Evolutionary conservation across 2,888 invertebrate species (phyloP).

Genomic region (Drosophila incognita): DNA sequence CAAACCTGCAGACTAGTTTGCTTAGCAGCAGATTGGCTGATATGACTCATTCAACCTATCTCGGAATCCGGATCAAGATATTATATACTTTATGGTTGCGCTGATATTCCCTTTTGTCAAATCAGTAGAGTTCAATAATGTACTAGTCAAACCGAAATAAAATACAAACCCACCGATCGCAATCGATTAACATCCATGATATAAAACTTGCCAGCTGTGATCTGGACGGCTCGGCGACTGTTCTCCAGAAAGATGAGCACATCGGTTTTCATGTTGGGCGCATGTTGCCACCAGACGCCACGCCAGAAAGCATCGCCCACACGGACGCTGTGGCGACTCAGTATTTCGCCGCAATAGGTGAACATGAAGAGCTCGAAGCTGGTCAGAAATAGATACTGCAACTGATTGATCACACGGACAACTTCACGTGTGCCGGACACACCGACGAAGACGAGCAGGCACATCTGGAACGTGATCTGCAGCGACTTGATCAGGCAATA

Average conservation of each 20-base stretch:
- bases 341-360: conserved; percentile 81
- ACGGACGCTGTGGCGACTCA: conserved; percentile 77
- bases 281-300: conserved; percentile 77
- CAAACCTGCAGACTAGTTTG: not conserved
- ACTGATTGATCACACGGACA: conserved; percentile 74
- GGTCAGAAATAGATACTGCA: conserved; percentile 81
- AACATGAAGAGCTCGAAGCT: conserved; percentile 80
- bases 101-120: not conserved
- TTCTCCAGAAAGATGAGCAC: conserved; percentile 80
- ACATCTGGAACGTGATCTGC: conserved; percentile 83
- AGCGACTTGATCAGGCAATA: conserved; percentile 83
- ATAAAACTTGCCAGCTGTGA: conserved; percentile 84
- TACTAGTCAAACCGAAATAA: not conserved
- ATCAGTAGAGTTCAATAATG: not conserved
- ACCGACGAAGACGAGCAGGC: conserved; percentile 82
- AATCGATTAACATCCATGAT: conserved; percentile 82
- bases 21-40: not conserved
- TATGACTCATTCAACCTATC: not conserved
- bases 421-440: conserved; percentile 72
- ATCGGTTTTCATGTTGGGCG: conserved; percentile 66
- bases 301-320: conserved; percentile 81
- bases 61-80: not conserved
- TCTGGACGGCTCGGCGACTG: conserved; percentile 67
- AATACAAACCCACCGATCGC: conserved; percentile 62
- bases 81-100: not conserved